phyloP scores from a whole-genome alignment of 2,888 invertebrate genomes.

The Erebia ligea region DNA sequence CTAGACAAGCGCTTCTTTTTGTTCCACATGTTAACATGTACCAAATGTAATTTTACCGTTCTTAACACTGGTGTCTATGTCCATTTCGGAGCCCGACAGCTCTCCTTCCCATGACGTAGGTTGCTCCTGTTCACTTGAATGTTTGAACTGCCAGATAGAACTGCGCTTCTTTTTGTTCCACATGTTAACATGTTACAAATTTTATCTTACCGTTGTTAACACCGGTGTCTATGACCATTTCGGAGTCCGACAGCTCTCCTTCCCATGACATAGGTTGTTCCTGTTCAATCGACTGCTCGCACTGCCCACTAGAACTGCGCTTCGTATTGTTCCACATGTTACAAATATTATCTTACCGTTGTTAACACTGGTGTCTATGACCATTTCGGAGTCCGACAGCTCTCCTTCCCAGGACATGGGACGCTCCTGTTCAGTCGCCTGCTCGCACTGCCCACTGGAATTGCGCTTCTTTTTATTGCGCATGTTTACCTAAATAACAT shows the following conservation, averaged over 20 bases:
- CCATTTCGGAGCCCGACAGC: slow-evolving; percentile 91
- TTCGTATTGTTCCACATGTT: slow-evolving; percentile 87
- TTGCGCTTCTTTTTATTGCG: slow-evolving; percentile 85
- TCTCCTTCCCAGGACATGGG: slow-evolving; percentile 99
- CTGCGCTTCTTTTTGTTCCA: neutral
- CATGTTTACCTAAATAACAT: slow-evolving; percentile 81
- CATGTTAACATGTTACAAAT: neutral
- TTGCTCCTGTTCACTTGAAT: slow-evolving; percentile 82
- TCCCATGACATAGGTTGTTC: slow-evolving; percentile 97
- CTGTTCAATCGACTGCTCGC: slow-evolving; percentile 67
- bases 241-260: slow-evolving; percentile 94
- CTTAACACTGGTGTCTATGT: slow-evolving; percentile 74
- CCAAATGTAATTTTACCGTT: slow-evolving; percentile 76
- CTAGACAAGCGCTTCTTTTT: neutral
- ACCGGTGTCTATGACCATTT: slow-evolving; percentile 83
- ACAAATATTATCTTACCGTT: slow-evolving; percentile 58
- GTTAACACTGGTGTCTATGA: slow-evolving; percentile 73
- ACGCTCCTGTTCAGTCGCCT: slow-evolving; percentile 76
- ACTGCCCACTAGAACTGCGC: slow-evolving; percentile 76
- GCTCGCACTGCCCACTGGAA: slow-evolving; percentile 72
- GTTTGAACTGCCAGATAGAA: slow-evolving; percentile 73
- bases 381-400: slow-evolving; percentile 92
- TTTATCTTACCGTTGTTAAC: slow-evolving; percentile 81
- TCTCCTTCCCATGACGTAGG: slow-evolving; percentile 98
- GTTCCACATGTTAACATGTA: neutral